phyloP scores from a whole-genome alignment of 1,140 invertebrate species.

The Papilio aristodemus region DNA sequence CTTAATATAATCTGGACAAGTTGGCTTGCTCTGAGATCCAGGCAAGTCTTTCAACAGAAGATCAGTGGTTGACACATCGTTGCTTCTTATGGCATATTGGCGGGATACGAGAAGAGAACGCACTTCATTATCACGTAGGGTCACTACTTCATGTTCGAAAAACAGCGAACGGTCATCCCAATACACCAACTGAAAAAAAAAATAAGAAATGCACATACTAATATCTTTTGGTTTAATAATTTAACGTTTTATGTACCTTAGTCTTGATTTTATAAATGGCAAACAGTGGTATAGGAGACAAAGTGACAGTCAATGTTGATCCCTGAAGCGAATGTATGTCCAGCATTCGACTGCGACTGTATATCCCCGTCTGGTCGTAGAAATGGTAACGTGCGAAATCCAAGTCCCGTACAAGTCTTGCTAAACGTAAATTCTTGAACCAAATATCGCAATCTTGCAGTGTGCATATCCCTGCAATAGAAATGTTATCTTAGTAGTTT shows the following conservation, averaged over 20 bases:
- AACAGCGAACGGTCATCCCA: constrained; percentile 91
- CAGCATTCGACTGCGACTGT: constrained; percentile 74
- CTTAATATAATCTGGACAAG: constrained; percentile 53
- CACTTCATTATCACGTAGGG: constrained; percentile 85
- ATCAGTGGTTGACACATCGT: constrained; percentile 81
- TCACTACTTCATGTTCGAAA: constrained; percentile 91
- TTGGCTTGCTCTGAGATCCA: constrained; percentile 65
- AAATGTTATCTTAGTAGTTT: too few species aligned
- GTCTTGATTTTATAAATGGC: constrained; percentile 84
- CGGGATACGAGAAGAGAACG: constrained; percentile 88
- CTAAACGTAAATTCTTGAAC: constrained; percentile 85
- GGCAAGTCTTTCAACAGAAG: constrained; percentile 80
- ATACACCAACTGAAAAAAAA: constrained; percentile 81
- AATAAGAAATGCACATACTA: not conserved
- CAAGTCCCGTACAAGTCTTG: constrained; percentile 85
- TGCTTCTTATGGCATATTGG: constrained; percentile 85
- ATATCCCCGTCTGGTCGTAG: constrained; percentile 83
- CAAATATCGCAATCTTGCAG: constrained; percentile 86
- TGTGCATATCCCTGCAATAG: constrained; percentile 83
- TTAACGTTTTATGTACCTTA: constrained; percentile 75
- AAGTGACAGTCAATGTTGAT: constrained; percentile 82
- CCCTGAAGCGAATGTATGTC: constrained; percentile 83
- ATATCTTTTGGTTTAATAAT: not conserved
- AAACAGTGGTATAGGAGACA: constrained; percentile 83
- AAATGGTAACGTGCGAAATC: constrained; percentile 87